Evolutionary conservation across 2,797 vertebrate genomes (phyloP).

Genomic region (Tenualosa thibaudeaui): DNA sequence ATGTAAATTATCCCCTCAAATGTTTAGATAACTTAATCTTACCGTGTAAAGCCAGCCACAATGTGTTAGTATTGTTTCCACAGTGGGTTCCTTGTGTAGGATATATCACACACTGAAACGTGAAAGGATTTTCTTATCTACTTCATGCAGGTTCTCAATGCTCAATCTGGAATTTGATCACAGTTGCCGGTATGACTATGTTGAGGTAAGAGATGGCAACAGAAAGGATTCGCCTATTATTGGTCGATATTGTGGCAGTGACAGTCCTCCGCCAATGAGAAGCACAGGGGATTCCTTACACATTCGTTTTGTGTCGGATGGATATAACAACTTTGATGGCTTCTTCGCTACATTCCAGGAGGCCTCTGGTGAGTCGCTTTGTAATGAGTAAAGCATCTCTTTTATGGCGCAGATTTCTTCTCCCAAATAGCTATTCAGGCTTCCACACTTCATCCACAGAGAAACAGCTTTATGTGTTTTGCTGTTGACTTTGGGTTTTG

Average conservation of each 20-base stretch:
- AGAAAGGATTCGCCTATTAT: conserved; percentile 77
- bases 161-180: conserved; percentile 78
- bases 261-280: conserved; percentile 76
- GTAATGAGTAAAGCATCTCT: not conserved
- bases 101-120: not conserved
- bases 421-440: not conserved
- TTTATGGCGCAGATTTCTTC: not conserved
- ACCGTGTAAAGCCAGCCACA: not conserved
- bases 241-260: conserved; percentile 86
- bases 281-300: conserved; percentile 80
- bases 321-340: conserved; percentile 90
- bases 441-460: not conserved
- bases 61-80: no score
- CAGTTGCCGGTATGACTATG: conserved; percentile 85
- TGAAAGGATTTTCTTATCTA: not conserved
- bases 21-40: not conserved
- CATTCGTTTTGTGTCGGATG: conserved; percentile 85
- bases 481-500: not conserved
- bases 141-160: conserved; percentile 78
- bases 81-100: not conserved
- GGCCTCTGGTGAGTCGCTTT: conserved; percentile 75
- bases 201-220: conserved; percentile 85
- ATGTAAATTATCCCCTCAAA: not conserved
- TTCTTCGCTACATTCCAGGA: conserved; percentile 86
- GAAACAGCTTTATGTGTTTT: not conserved